Evolutionary conservation across 1,140 invertebrate species (phyloP).

Genomic region (Periplaneta americana): DNA sequence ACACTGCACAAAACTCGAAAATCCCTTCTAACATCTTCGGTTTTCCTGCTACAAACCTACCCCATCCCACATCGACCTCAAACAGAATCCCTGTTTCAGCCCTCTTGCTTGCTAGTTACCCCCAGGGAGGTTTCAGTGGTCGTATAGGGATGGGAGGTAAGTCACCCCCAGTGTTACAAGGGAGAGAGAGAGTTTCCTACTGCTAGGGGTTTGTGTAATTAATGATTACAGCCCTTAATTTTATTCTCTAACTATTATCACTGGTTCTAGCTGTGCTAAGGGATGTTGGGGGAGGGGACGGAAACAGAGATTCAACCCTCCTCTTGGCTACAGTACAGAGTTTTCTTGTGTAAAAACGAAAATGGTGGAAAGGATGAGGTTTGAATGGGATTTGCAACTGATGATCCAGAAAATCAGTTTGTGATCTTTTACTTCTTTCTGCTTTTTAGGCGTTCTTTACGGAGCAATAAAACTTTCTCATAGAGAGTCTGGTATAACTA

Average conservation of each 20-base stretch:
- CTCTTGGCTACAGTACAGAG: background rate
- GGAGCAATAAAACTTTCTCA: too few relatives aligned
- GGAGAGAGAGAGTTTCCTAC: background rate
- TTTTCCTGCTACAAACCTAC: background rate
- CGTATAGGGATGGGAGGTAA: background rate
- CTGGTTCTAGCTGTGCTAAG: slow-evolving; percentile 1
- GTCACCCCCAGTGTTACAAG: background rate
- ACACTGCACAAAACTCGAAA: background rate
- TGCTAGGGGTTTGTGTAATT: background rate
- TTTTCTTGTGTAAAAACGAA: background rate
- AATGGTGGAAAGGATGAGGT: background rate
- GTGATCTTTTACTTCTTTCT: background rate
- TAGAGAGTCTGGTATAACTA: too few relatives aligned
- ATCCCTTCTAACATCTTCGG: background rate
- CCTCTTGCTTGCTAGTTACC: background rate
- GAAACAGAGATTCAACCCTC: background rate
- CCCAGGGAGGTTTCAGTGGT: slow-evolving; percentile 2
- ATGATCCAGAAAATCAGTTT: slow-evolving; percentile 12
- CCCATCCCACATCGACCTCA: background rate
- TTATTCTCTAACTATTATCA: slow-evolving; percentile 16
- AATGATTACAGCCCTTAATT: slow-evolving; percentile 14
- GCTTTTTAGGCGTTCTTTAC: too few relatives aligned
- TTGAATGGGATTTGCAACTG: background rate
- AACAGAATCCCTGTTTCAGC: background rate
- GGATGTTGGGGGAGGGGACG: background rate